Conservation (phyloP, 2,797 vertebrate genomes). For the Erpetoichthys calabaricus region DNA sequence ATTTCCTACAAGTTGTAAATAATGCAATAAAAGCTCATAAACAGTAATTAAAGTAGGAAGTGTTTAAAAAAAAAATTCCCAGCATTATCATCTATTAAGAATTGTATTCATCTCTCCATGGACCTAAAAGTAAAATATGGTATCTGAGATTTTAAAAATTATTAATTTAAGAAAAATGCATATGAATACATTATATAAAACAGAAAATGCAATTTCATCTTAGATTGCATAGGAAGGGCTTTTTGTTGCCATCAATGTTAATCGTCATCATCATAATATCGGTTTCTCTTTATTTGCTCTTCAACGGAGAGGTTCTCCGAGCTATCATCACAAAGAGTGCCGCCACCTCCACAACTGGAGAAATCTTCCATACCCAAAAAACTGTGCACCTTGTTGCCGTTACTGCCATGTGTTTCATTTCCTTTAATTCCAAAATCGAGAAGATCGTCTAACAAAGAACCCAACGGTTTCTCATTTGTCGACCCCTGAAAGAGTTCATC, state of each 20-base stretch:
- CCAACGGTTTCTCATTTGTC: slow-evolving; percentile 14
- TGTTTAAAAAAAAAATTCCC: slow-evolving; percentile 31
- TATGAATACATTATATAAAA: neutral
- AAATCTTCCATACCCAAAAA: slow-evolving; percentile 19
- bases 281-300: slow-evolving; percentile 66
- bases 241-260: neutral
- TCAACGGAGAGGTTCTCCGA: slow-evolving; percentile 42
- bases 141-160: slow-evolving; percentile 17
- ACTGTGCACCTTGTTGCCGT: slow-evolving; percentile 5
- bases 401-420: slow-evolving; percentile 11
- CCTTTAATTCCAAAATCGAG: slow-evolving; percentile 43
- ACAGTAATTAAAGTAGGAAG: slow-evolving; percentile 31
- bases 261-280: slow-evolving; percentile 49
- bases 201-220: neutral
- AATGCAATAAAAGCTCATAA: slow-evolving; percentile 29
- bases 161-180: slow-evolving; percentile 1
- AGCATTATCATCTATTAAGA: slow-evolving; percentile 20
- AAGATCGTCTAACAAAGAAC: slow-evolving; percentile 41
- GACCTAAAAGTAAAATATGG: slow-evolving; percentile 21
- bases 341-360: slow-evolving; percentile 8
- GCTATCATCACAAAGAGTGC: slow-evolving; percentile 28
- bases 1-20: slow-evolving; percentile 33
- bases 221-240: no score
- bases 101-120: slow-evolving; percentile 35
- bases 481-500: slow-evolving; percentile 27